Conservation (phyloP, 2,113 vertebrate genomes). For the Seriola aureovittata region DNA sequence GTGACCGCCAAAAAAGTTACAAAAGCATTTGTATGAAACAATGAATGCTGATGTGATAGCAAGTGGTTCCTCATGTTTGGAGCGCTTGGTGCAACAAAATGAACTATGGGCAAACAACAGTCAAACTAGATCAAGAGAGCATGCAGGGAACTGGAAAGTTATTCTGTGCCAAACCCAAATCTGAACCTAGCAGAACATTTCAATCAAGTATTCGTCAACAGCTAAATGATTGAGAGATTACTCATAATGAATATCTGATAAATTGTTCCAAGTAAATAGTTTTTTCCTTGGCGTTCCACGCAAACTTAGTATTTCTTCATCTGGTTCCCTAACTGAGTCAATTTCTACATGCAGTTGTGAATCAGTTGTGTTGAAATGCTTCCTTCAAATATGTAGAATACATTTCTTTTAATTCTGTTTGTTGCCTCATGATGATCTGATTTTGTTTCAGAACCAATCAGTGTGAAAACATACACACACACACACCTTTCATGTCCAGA, state of each 20-base stretch:
- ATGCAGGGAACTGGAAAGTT: background rate
- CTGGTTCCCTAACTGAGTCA: background rate
- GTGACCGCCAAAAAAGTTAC: conserved; percentile 5
- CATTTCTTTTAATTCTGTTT: no score
- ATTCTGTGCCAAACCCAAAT: background rate
- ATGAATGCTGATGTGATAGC: conserved; percentile 21
- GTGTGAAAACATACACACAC: no score
- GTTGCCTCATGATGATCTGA: no score
- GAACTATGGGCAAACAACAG: conserved; percentile 2
- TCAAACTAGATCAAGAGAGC: conserved; percentile 1
- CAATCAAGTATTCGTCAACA: background rate
- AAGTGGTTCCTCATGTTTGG: background rate
- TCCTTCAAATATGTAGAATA: background rate
- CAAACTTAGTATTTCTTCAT: background rate
- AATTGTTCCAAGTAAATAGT: no score
- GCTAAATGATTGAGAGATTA: background rate
- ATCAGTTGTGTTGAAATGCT: no score
- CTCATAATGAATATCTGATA: background rate
- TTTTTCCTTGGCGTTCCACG: background rate
- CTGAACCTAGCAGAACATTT: background rate
- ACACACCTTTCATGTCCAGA: no score
- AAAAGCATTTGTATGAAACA: conserved; percentile 20
- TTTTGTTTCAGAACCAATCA: no score
- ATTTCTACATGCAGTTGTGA: background rate
- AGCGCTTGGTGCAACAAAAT: conserved; percentile 9